Evolutionary conservation across 2,797 vertebrate species (phyloP).

Genomic region (Spea hammondii): DNA sequence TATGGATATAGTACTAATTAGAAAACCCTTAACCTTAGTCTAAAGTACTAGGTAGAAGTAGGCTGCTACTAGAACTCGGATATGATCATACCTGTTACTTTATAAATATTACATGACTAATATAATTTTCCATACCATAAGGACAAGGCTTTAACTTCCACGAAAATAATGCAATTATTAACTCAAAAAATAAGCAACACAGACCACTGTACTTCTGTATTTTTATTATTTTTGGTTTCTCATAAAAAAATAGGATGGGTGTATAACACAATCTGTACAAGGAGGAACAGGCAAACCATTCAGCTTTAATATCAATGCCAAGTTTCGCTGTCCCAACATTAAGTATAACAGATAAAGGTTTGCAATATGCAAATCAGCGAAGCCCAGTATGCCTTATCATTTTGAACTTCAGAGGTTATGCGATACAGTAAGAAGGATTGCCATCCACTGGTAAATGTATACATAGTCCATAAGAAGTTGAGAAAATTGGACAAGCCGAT

Average conservation of each 20-base stretch:
- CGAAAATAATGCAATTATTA: too few relatives aligned
- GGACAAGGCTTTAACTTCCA: too few relatives aligned
- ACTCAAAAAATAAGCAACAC: not conserved
- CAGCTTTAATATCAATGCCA: conserved; percentile 31
- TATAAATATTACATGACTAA: too few relatives aligned
- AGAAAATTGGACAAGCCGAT: too few relatives aligned
- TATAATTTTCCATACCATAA: too few relatives aligned
- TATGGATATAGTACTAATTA: too few relatives aligned
- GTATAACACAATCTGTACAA: conserved; percentile 49
- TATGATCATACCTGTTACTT: too few relatives aligned
- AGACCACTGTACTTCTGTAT: conserved; percentile 30
- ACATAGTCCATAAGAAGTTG: not conserved
- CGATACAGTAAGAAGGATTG: not conserved
- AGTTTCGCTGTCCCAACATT: conserved; percentile 11
- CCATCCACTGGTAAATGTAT: not conserved
- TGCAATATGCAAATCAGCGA: conserved; percentile 6
- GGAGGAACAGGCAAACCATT: conserved; percentile 44
- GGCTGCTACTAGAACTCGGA: too few relatives aligned
- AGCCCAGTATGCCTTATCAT: conserved; percentile 1
- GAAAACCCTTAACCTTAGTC: too few relatives aligned
- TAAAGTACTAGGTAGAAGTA: too few relatives aligned
- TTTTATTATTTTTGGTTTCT: conserved; percentile 49
- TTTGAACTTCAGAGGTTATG: not conserved
- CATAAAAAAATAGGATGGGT: conserved; percentile 48
- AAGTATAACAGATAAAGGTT: not conserved